A percentile compares a stretch with the other conserved stretches of the same genome.
Conservation (phyloP, 2,888 invertebrate species). For the Lysandra bellargus region DNA sequence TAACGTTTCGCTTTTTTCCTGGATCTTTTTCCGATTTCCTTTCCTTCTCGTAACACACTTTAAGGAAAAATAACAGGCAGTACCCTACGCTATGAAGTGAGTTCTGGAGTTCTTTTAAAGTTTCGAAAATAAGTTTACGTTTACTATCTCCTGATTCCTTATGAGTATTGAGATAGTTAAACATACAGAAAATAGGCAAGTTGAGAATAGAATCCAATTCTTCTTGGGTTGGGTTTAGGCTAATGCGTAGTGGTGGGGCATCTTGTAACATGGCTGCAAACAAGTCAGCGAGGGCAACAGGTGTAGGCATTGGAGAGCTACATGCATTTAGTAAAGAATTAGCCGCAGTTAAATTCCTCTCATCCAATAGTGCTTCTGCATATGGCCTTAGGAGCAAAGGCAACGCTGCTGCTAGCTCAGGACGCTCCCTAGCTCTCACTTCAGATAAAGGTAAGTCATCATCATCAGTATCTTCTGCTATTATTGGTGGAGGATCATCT, state of each 20-base stretch:
- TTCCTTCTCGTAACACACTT: conserved; percentile 84
- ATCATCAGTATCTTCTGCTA: conserved; percentile 83
- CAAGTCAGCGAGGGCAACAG: conserved; percentile 68
- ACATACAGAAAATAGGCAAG: conserved; percentile 92
- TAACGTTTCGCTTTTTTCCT: conserved; percentile 79
- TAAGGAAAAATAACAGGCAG: conserved; percentile 92
- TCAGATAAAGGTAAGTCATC: conserved; percentile 90
- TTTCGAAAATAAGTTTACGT: conserved; percentile 88
- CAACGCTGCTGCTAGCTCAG: conserved; percentile 75
- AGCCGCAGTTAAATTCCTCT: conserved; percentile 63
- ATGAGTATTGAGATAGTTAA: conserved; percentile 87
- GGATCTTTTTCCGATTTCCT: conserved; percentile 70
- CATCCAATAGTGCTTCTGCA: conserved; percentile 72
- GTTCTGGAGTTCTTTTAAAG: conserved; percentile 88
- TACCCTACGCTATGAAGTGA: conserved; percentile 89
- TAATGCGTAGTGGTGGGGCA: conserved; percentile 71
- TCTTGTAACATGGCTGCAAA: conserved; percentile 75
- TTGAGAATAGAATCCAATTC: conserved; percentile 85
- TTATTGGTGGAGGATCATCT: conserved; percentile 81
- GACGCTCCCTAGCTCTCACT: conserved; percentile 84
- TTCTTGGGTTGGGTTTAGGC: conserved; percentile 70
- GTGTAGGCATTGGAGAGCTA: conserved; percentile 63
- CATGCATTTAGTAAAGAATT: conserved; percentile 67
- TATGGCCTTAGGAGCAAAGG: conserved; percentile 67
- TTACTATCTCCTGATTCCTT: conserved; percentile 84